phyloP scores from a whole-genome alignment of 2,888 invertebrate species.

The Drosophila differens region DNA sequence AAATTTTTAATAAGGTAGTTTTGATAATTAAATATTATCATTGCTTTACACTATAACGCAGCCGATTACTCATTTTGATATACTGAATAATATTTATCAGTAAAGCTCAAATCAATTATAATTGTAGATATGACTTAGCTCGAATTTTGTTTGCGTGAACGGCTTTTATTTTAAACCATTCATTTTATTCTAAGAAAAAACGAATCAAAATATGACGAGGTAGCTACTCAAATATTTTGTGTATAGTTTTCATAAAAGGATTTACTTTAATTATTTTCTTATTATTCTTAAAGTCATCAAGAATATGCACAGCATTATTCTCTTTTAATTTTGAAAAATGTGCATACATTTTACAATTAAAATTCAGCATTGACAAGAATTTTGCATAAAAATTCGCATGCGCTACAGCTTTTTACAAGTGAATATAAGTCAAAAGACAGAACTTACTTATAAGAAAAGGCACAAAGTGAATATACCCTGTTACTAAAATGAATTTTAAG shows the following conservation, averaged over 20 bases:
- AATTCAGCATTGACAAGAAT: slow-evolving; percentile 22
- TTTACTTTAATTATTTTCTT: background rate
- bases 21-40: background rate
- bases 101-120: background rate
- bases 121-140: background rate
- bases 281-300: background rate
- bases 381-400: slow-evolving; percentile 22
- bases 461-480: no score
- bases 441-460: no score
- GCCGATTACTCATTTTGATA: background rate
- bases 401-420: slow-evolving; percentile 4
- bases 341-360: background rate
- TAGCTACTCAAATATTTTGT: background rate
- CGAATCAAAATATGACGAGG: background rate
- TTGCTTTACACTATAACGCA: background rate
- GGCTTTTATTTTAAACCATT: background rate
- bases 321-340: background rate
- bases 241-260: background rate
- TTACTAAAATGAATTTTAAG: no score
- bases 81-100: background rate
- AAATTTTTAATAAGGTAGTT: background rate
- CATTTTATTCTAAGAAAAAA: background rate
- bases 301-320: background rate
- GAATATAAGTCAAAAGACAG: background rate
- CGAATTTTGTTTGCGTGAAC: background rate